Evolutionary conservation across 1,140 invertebrate genomes (phyloP).

Genomic region (Thaumatotibia leucotreta): DNA sequence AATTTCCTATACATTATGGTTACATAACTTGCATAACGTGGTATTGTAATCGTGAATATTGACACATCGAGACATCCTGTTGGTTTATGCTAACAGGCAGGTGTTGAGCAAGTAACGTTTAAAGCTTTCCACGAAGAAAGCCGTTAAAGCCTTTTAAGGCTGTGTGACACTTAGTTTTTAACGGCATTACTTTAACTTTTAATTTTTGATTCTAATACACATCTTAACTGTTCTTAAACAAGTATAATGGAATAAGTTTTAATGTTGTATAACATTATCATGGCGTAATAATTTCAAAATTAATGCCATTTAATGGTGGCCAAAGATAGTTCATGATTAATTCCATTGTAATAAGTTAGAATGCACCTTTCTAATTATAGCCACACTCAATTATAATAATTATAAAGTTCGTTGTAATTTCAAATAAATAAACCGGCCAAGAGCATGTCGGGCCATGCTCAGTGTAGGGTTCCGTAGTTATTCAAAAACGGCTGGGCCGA

Average conservation of each 20-base stretch:
- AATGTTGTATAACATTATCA: neutral
- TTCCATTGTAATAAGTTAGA: neutral
- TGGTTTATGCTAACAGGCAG: neutral
- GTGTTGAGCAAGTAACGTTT: constrained; percentile 10
- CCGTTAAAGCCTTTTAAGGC: neutral
- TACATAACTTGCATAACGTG: neutral
- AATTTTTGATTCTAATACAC: neutral
- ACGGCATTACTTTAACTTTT: neutral
- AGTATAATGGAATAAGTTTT: neutral
- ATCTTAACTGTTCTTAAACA: neutral
- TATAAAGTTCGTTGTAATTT: neutral
- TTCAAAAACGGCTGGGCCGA: too few species aligned
- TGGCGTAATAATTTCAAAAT: neutral
- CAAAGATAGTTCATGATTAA: neutral
- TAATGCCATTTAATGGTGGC: neutral
- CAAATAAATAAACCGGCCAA: too few species aligned
- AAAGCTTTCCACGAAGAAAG: neutral
- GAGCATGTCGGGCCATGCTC: too few species aligned
- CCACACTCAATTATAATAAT: neutral
- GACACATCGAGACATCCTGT: neutral
- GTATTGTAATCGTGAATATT: neutral
- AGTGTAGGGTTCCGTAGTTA: too few species aligned
- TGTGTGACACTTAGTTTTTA: neutral
- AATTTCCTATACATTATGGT: neutral
- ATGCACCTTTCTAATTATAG: neutral